Evolutionary conservation across 2,888 invertebrate genomes (phyloP).

Genomic region (Julus scanicus): DNA sequence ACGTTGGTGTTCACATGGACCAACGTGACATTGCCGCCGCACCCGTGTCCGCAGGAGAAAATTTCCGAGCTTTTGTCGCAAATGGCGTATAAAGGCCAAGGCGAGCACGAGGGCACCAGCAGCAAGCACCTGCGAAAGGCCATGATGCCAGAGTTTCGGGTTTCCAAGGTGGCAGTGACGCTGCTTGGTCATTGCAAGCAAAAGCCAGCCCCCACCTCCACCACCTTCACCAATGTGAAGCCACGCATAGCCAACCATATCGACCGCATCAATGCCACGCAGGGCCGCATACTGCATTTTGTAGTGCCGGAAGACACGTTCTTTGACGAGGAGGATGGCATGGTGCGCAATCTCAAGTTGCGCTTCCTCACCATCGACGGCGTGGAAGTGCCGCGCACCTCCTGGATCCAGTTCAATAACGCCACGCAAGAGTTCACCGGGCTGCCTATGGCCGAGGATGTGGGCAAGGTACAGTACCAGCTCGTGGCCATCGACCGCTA

Average conservation of each 20-base stretch:
- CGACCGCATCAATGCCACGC: conserved; percentile 82
- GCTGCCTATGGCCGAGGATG: conserved; percentile 78
- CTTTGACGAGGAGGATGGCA: conserved; percentile 87
- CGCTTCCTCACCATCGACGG: conserved; percentile 79
- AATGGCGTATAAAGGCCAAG: neutral
- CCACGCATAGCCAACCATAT: conserved; percentile 87
- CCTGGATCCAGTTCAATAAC: conserved; percentile 90
- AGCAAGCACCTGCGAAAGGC: conserved; percentile 72
- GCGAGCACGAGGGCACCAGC: conserved; percentile 70
- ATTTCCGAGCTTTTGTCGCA: conserved; percentile 66
- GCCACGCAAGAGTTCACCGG: conserved; percentile 91
- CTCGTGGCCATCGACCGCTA: conserved; percentile 78
- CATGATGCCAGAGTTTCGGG: conserved; percentile 75
- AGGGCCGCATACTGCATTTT: conserved; percentile 82
- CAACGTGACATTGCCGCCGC: conserved; percentile 84
- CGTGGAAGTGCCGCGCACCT: conserved; percentile 73
- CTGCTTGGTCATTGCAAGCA: conserved; percentile 74
- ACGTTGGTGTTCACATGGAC: conserved; percentile 80
- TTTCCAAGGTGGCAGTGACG: conserved; percentile 75
- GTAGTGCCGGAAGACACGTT: conserved; percentile 90
- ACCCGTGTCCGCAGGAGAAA: conserved; percentile 80
- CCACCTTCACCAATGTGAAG: conserved; percentile 74
- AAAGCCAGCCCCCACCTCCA: conserved; percentile 70
- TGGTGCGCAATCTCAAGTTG: conserved; percentile 77
- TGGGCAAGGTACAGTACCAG: conserved; percentile 81